phyloP scores from a whole-genome alignment of 1,140 invertebrate genomes.

The Scaptomyza montana region DNA sequence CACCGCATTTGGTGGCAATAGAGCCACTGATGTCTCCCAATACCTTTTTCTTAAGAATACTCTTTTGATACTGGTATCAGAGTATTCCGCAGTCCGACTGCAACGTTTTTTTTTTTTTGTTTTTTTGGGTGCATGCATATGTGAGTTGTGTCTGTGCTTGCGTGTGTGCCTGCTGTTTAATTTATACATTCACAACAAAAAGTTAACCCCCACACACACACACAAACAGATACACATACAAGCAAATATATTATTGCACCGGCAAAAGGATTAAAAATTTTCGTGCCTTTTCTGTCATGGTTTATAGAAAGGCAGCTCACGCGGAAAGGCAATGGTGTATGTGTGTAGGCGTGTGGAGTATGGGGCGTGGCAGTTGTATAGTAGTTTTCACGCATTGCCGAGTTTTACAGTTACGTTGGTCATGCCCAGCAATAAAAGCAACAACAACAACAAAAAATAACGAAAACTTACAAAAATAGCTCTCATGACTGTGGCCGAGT shows the following conservation, averaged over 20 bases:
- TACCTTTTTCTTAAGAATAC: too few relatives aligned
- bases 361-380: constrained; percentile 49
- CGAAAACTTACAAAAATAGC: constrained; percentile 38
- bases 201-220: constrained; percentile 12
- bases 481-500: constrained; percentile 54
- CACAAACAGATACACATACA: constrained; percentile 8
- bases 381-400: constrained; percentile 76
- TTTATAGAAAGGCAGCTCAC: constrained; percentile 31
- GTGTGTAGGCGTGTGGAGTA: constrained; percentile 16
- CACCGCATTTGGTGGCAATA: too few relatives aligned
- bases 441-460: constrained; percentile 42
- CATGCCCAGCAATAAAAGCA: constrained; percentile 56
- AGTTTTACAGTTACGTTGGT: constrained; percentile 66
- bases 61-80: too few relatives aligned
- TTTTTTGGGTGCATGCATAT: constrained; percentile 36
- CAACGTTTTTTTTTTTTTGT: not conserved
- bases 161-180: constrained; percentile 63
- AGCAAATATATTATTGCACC: constrained; percentile 70
- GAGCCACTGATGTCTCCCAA: too few relatives aligned
- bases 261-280: constrained; percentile 79
- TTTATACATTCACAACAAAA: constrained; percentile 67
- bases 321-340: constrained; percentile 23
- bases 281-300: constrained; percentile 51
- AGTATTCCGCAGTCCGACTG: too few relatives aligned
- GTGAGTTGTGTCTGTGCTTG: constrained; percentile 37